phyloP scores from a whole-genome alignment of 2,113 vertebrate species.

The Aegotheles bennettii region DNA sequence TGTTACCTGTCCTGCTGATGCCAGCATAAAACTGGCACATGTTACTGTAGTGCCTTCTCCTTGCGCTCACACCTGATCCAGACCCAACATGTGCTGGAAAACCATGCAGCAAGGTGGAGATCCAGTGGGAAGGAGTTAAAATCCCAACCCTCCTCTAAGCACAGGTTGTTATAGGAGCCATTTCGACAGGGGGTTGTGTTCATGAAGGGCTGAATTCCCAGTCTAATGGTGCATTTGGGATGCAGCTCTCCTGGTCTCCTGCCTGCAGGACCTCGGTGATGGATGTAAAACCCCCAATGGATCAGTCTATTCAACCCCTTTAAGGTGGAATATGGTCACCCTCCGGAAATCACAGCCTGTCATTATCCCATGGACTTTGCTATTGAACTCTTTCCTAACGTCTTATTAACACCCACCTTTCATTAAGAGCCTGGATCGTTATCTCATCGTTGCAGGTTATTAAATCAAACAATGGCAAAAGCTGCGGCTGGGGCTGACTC shows the following conservation, averaged over 20 bases:
- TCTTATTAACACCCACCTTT: constrained; percentile 37
- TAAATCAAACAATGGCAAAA: constrained; percentile 30
- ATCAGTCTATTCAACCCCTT: neutral
- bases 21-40: neutral
- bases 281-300: neutral
- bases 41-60: neutral
- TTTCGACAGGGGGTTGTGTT: neutral
- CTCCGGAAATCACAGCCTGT: neutral
- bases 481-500: constrained; percentile 26
- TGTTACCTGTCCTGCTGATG: no score
- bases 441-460: constrained; percentile 35
- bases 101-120: neutral
- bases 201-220: neutral
- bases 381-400: neutral
- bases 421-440: constrained; percentile 31
- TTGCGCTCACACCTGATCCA: neutral
- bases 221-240: neutral
- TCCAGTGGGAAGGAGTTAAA: neutral
- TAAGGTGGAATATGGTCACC: neutral
- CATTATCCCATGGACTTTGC: neutral
- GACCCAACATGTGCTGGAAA: neutral
- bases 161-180: accelerated
- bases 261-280: neutral
- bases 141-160: neutral
- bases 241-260: neutral